Evolutionary conservation across 1,140 invertebrate species (phyloP), one percentile per base, ranked within the genome.

Genomic region (Apolygus lucorum): DNA sequence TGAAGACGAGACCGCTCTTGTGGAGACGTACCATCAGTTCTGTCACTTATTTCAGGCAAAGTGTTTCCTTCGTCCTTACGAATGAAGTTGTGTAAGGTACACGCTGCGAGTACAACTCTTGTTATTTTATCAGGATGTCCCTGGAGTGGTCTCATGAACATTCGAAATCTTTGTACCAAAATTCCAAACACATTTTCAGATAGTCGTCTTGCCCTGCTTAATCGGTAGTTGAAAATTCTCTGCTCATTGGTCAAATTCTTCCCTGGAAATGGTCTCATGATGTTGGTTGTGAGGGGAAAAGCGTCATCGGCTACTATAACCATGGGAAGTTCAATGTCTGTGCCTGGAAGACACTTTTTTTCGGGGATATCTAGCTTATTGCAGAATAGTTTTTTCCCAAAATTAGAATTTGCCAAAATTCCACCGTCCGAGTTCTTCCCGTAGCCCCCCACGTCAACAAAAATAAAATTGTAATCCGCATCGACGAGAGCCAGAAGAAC

Each of bases 231-330:
- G 66, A 78, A 82, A 26, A 75, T 76, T 67, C 73, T 25, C 75
- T 81, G 59, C 66, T 72, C 66, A 66, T 66, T 65, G 67, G 73
- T 71, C 63, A 65, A 68, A 49, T 76, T 69, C 52, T 75, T 72
- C 34, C 73, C 73, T 52, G 71, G 70, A 75, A 75, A 83, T 68
- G 81, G 81, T 74, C 80, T 81, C 78, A 82, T 76, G 27, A 83
- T 67, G 71, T 79, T 73, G 67, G 69, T 29, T 63, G 69, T 70
- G 49, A 83, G 52, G 34, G 79, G 74, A 76, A 84, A 85, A 54
- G 80, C 81, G 68, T 81, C 79, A 75, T 84, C 82, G 11, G 76
- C 82, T 28, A 83, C 72, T 74, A 84, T 76, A 28, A 78, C 73
- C 52, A 77, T 52, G 72, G 70, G 70, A 14, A 67, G 26, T 70